Evolutionary conservation across 2,888 invertebrate genomes (phyloP).

Genomic region (Empis stercorea): DNA sequence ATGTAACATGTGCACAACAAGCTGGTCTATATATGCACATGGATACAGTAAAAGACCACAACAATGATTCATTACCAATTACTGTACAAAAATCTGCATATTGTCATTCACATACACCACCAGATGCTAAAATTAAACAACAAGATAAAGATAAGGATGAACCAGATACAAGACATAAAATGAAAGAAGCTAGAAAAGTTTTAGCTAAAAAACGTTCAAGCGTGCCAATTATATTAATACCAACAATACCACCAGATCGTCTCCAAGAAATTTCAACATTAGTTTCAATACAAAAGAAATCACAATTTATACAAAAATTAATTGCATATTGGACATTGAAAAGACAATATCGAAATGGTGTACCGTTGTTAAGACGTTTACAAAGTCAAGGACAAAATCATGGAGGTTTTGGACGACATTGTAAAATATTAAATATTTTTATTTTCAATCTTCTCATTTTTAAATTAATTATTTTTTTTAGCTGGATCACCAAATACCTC

Average conservation of each 20-base stretch:
- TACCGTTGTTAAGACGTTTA: constrained; percentile 76
- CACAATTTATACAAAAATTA: constrained; percentile 75
- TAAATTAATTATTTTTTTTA: not conserved
- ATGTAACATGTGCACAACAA: constrained; percentile 97
- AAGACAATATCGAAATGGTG: constrained; percentile 87
- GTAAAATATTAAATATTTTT: constrained; percentile 26
- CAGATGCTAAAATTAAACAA: constrained; percentile 30
- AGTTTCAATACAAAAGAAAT: constrained; percentile 61
- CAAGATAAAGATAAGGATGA: constrained; percentile 40
- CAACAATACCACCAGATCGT: constrained; percentile 79
- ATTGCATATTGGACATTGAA: constrained; percentile 97
- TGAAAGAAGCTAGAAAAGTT: constrained; percentile 76
- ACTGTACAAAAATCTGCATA: constrained; percentile 91
- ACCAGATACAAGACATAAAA: constrained; percentile 63
- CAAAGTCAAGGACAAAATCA: constrained; percentile 48
- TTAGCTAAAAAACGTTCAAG: constrained; percentile 80
- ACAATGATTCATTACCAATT: constrained; percentile 57
- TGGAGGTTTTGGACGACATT: constrained; percentile 40
- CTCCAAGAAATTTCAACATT: constrained; percentile 75
- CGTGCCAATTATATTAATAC: constrained; percentile 84
- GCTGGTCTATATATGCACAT: constrained; percentile 91
- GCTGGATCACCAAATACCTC: constrained; percentile 46
- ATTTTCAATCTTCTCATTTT: not conserved
- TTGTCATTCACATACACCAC: constrained; percentile 78
- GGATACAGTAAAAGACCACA: constrained; percentile 63